Evolutionary conservation across 2,888 invertebrate species (phyloP), one percentile per base, ranked within the genome.

Genomic region (Thysanoteuthis rhombus): DNA sequence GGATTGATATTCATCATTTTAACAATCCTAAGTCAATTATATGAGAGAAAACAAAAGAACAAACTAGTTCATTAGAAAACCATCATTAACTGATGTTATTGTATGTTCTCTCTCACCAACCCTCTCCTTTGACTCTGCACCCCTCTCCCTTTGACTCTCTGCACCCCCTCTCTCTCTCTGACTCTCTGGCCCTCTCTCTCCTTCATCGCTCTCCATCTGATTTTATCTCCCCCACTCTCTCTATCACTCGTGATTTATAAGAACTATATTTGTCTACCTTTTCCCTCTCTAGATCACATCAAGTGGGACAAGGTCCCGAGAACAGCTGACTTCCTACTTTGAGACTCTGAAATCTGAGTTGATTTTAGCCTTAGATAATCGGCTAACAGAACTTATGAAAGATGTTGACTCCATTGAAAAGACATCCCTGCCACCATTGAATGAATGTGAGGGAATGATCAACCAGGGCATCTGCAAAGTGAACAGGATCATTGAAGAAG

Each of bases 371-470:
- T 93, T 97, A 45, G 95, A 96, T 75, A 93, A 93, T 5, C 94
- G 96, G n/a, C 94, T 96, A 91, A 91, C 52, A 16, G 94, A 95
- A 28, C 94, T 97, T 93, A 92, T 95, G 89, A 89, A 93, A 40
- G 95, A 96, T 93, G 95, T 97, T 10, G 95, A 95, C 42, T 93
- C 94, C 22, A 95, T 96, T 25, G 96, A 96, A 58, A 93, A 94
- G 25, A 93, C 94, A 16, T 95, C 96, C 32, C 94, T 96, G 39
- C 94, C 95, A 32, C 96, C 97, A 28, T 94, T 97, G 45, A 93
- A 94, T 38, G 94, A 96, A 92, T 96, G 96, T 95, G 95, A 96
- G 92, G 95, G 95, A 28, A 94, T 96, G 93, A 95, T 97, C 52
- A 95, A 96, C 92, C 94, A 96, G 32, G 95, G 95, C 45, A 94